phyloP scores from a whole-genome alignment of 2,888 invertebrate genomes.

The Galeruca laticollis region DNA sequence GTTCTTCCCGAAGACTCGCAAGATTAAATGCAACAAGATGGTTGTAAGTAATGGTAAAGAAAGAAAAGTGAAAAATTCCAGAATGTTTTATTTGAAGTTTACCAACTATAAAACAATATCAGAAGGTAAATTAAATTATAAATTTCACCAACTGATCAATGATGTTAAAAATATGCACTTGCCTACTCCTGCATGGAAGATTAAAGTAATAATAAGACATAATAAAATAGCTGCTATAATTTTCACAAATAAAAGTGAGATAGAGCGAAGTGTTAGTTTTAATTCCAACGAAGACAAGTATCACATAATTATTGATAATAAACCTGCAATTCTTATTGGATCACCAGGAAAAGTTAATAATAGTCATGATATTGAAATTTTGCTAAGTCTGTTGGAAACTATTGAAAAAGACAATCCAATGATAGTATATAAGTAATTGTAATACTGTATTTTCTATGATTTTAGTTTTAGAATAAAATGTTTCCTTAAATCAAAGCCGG shows the following conservation, averaged over 20 bases:
- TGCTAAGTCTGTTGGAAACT: slow-evolving; percentile 54
- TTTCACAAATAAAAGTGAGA: slow-evolving; percentile 53
- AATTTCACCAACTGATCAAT: slow-evolving; percentile 53
- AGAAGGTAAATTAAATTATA: slow-evolving; percentile 49
- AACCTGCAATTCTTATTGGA: slow-evolving; percentile 52
- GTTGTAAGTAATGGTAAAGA: slow-evolving; percentile 32
- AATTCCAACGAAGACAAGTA: slow-evolving; percentile 51
- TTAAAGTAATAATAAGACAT: slow-evolving; percentile 56
- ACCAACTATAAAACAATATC: slow-evolving; percentile 31
- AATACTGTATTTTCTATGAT: too few relatives aligned
- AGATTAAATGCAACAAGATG: slow-evolving; percentile 19
- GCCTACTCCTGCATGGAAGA: slow-evolving; percentile 55
- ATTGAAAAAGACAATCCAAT: slow-evolving; percentile 52
- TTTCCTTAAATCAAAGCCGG: too few relatives aligned
- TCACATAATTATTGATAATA: slow-evolving; percentile 52
- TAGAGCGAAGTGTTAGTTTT: slow-evolving; percentile 54
- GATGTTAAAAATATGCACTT: slow-evolving; percentile 57
- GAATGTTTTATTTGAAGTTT: slow-evolving; percentile 48
- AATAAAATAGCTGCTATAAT: slow-evolving; percentile 54
- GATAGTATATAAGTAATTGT: slow-evolving; percentile 52
- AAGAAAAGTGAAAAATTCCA: slow-evolving; percentile 25
- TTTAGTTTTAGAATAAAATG: too few relatives aligned
- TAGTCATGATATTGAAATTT: slow-evolving; percentile 54
- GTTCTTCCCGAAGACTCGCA: slow-evolving; percentile 7
- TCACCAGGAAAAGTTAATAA: slow-evolving; percentile 48